Base-by-base conservation (phyloP, 2,113 vertebrate genomes). In the Syngnathus floridae region DNA sequence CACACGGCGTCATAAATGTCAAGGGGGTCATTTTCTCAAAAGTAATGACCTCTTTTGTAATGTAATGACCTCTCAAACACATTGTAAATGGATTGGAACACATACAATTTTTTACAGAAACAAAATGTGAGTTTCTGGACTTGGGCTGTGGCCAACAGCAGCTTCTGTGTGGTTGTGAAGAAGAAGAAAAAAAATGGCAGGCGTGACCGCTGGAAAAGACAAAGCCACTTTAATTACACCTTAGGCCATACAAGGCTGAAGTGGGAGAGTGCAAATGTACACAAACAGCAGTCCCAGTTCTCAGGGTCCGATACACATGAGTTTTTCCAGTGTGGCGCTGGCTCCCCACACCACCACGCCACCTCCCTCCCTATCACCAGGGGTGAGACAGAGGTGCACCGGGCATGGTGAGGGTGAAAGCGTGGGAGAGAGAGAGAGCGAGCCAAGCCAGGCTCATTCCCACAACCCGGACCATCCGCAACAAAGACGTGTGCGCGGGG, bases 361-460 rank as follows among this genome's bases (percentile, higher is more conserved):
- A 68, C 71, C 76, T 72, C 82, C 72, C 64, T 72, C 82, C 72
- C 64, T 73, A 79, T 66, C 76, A 72, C 60, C 62, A 63, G 79
- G 76, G 79, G 77, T 75, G 81, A 87, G 70, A 68, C 13, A 37
- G 79, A 80, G 73, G 75, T 70, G 64, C 77, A 81, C 71, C 72
- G 74, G 78, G 84, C 81, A 76, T 77, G 78, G 82, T 75, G 82
- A 85, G 82, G 77, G 86, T 83, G 86, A 85, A 81, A 81, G 84
- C 80, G 87, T 85, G 84, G 82, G 85, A 86, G 84, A 84, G 77
- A 70, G 74, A 85, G 45, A 73, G 77, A 82, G 75, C 79, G 77
- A 77, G 54, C 26, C 10, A 13, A 78, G 76, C 69, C 64, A 68
- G 75, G 73, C 71, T 74, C 52, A 79, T 87, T 87, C 83, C 81